These are phyloP conservation scores for Rhinoraja longicauda DNA, from an alignment of 2,797 vertebrate species.

Conservation along the genomic window DNA sequence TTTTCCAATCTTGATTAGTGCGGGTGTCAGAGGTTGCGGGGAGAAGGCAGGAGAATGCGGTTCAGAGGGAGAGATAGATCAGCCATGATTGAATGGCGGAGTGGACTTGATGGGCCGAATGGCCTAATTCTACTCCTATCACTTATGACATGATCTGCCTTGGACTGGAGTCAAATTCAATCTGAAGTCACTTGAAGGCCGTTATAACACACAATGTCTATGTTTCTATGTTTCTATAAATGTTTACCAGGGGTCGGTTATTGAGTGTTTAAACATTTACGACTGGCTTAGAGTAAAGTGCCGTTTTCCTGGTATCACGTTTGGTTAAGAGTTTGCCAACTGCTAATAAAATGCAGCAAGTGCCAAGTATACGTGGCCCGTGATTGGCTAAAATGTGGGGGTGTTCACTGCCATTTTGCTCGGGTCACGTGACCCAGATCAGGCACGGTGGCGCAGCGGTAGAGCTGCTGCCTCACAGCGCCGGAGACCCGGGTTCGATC, in stretches of 20 bases:
- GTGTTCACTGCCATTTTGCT: neutral
- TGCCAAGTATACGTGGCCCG: neutral
- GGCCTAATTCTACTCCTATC: too few relatives aligned
- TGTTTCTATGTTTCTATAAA: too few relatives aligned
- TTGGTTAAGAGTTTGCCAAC: neutral
- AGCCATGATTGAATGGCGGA: too few relatives aligned
- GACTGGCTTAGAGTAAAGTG: neutral
- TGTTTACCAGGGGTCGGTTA: neutral
- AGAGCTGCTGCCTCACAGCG: too few relatives aligned
- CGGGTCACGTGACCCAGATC: neutral
- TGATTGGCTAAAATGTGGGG: neutral
- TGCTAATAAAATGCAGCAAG: neutral
- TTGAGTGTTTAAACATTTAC: neutral
- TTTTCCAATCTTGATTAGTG: neutral
- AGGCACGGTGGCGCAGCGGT: too few relatives aligned
- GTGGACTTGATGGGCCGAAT: too few relatives aligned
- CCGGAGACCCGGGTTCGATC: too few relatives aligned
- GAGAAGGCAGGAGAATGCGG: too few relatives aligned
- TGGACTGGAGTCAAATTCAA: neutral
- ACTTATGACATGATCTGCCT: too few relatives aligned
- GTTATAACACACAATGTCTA: too few relatives aligned
- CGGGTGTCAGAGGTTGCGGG: too few relatives aligned
- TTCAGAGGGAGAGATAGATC: too few relatives aligned
- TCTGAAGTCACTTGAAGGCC: neutral
- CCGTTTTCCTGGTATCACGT: neutral